Percentiles rank a stretch among this genome's conserved stretches.
Conservation (phyloP, 2,797 vertebrate species). For the Oceanodroma leucorhoa region DNA sequence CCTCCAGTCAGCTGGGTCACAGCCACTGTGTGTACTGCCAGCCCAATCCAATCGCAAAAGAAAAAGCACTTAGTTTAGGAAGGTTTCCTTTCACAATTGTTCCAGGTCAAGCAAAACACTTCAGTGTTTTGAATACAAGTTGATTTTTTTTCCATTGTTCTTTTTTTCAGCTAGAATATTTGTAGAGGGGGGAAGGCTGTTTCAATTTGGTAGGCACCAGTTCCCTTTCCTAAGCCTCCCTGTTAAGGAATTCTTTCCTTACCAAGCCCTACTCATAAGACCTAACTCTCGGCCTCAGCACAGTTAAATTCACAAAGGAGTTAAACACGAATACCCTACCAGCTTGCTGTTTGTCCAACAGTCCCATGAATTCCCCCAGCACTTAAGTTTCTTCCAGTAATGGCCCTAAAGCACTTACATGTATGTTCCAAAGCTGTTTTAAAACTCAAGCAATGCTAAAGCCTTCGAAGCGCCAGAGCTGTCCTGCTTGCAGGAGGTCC, state of each 20-base stretch:
- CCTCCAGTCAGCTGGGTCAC: background rate
- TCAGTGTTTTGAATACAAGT: background rate
- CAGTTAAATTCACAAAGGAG: background rate
- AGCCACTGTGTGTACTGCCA: background rate
- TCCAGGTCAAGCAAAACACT: background rate
- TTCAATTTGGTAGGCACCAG: background rate
- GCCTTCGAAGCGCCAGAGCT: background rate
- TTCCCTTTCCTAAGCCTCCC: background rate
- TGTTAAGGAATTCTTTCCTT: background rate
- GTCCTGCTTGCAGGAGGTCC: background rate
- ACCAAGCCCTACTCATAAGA: background rate
- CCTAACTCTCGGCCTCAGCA: background rate
- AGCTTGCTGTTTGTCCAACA: background rate
- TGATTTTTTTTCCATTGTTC: background rate
- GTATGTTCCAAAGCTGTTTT: background rate
- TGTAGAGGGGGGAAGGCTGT: background rate
- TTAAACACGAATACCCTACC: background rate
- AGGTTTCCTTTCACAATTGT: background rate
- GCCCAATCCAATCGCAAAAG: background rate
- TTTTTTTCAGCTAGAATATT: background rate
- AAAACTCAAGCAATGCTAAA: background rate
- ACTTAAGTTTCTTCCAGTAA: background rate
- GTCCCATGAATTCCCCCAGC: background rate
- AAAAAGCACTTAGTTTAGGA: background rate
- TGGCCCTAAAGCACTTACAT: background rate